These are phyloP conservation scores for Delphinapterus leucas DNA, from an alignment of 2,113 vertebrate genomes.

Conservation along the genomic window DNA sequence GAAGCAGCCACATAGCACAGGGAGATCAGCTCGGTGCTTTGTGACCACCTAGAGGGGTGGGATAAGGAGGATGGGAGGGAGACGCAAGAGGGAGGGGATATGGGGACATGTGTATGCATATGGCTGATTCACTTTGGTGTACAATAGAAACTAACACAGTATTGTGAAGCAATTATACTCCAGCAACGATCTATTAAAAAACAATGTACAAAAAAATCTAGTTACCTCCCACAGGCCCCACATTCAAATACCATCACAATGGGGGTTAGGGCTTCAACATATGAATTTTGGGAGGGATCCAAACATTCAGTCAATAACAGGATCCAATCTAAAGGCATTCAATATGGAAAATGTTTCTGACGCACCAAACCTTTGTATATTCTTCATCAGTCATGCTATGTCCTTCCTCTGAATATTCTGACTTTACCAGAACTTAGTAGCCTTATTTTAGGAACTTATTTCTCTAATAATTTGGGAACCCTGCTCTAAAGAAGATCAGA, in stretches of 20 bases:
- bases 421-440: neutral
- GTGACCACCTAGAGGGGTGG: too few relatives aligned
- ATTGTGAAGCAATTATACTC: too few relatives aligned
- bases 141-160: too few relatives aligned
- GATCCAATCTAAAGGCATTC: neutral
- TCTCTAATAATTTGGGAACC: neutral
- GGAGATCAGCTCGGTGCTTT: too few relatives aligned
- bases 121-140: too few relatives aligned
- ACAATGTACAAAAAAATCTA: neutral
- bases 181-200: too few relatives aligned
- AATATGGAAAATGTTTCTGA: neutral
- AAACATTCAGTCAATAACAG: neutral
- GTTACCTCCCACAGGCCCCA: neutral
- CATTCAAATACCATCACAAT: neutral
- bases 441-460: neutral
- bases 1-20: too few relatives aligned
- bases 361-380: neutral
- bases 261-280: neutral
- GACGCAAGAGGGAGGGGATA: too few relatives aligned
- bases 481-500: neutral
- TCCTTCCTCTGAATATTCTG: neutral
- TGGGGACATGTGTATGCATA: too few relatives aligned
- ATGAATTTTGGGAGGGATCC: neutral
- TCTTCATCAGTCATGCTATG: too few relatives aligned
- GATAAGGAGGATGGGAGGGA: too few relatives aligned